phyloP scores from a whole-genome alignment of 2,113 vertebrate species.

The Ahaetulla prasina region DNA sequence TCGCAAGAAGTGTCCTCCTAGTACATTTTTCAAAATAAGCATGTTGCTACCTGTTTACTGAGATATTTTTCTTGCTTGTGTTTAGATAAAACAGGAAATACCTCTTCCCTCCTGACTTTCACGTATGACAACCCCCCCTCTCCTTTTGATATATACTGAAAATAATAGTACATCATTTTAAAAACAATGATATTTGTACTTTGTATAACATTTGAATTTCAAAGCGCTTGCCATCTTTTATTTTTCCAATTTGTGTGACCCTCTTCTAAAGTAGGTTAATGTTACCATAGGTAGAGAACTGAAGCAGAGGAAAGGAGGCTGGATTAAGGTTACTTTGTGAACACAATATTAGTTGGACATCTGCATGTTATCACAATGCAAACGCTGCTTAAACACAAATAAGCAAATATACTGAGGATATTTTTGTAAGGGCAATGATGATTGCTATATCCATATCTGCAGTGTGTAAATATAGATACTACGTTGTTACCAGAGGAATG shows the following conservation, averaged over 20 bases:
- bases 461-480: not conserved
- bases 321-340: not conserved
- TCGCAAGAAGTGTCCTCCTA: not conserved
- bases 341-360: conserved; percentile 1
- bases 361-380: accelerated
- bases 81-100: not conserved
- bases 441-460: conserved; percentile 14
- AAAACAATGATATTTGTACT: conserved; percentile 4
- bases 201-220: not conserved
- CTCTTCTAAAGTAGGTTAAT: not conserved
- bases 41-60: not conserved
- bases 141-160: not conserved
- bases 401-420: conserved; percentile 18
- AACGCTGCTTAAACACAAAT: not conserved
- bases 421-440: conserved; percentile 31
- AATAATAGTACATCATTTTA: not conserved
- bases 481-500: conserved; percentile 23
- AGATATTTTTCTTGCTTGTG: not conserved
- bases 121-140: not conserved
- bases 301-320: not conserved
- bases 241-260: not conserved
- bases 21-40: not conserved
- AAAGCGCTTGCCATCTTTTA: not conserved
- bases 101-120: not conserved
- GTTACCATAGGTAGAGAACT: not conserved